Evolutionary conservation across 2,888 invertebrate genomes (phyloP).

Genomic region (Lycophotia porphyrea): DNA sequence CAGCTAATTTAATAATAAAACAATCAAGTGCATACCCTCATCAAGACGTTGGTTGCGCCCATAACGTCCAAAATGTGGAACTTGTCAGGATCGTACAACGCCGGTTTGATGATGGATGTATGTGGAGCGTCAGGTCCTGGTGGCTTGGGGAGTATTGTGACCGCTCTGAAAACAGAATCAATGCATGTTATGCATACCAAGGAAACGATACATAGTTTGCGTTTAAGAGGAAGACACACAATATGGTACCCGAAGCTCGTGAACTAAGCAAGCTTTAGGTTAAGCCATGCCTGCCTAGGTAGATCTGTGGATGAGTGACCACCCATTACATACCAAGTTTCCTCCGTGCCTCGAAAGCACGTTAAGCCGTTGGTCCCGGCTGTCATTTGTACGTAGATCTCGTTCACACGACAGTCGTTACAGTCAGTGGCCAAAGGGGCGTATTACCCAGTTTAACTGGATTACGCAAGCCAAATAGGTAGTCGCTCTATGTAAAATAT

Average conservation of each 20-base stretch:
- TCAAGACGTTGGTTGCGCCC: constrained; percentile 70
- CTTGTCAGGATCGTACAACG: constrained; percentile 84
- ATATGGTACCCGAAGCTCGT: neutral
- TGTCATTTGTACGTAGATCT: neutral
- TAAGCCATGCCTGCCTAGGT: neutral
- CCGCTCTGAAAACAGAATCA: constrained; percentile 64
- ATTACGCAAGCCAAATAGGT: no score
- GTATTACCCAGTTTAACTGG: no score
- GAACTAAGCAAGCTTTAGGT: neutral
- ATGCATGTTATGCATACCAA: neutral
- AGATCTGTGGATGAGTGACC: neutral
- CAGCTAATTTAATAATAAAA: neutral
- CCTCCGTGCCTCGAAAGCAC: neutral
- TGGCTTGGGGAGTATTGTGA: constrained; percentile 77
- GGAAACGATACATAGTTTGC: neutral
- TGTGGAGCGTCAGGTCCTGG: constrained; percentile 80
- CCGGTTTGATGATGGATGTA: constrained; percentile 88
- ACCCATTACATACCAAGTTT: neutral
- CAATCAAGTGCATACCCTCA: constrained; percentile 69
- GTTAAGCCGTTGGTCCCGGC: neutral
- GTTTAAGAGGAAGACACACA: neutral
- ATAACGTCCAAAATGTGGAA: constrained; percentile 76
- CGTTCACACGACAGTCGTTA: neutral
- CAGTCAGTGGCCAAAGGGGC: no score
- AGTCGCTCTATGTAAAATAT: no score